Evolutionary conservation across 2,113 vertebrate species (phyloP), one percentile per base, ranked within the genome.

Genomic region (Syngnathus typhle): DNA sequence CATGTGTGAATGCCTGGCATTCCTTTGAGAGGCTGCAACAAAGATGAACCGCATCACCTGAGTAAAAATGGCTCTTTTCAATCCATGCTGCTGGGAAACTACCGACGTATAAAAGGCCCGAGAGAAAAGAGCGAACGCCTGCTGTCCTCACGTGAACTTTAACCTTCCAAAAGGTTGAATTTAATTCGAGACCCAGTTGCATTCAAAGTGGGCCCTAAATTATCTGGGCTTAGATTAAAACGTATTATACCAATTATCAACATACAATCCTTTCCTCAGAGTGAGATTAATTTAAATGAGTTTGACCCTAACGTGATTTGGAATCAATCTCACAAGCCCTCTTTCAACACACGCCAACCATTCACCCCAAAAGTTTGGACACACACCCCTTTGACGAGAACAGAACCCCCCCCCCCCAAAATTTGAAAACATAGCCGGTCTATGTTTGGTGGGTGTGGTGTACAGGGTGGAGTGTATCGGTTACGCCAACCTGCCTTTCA

Each of bases 11-110:
- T 90, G 84, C 87, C 88, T 85, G 72, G 78, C 85, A 90, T 92
- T 90, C 88, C 88, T 88, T 73, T 85, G 82, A 83, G 87, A 88
- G 84, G 86, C 90, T 89, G 88, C 71, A 84, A 83, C 83, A 84
- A 90, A 88, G 81, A 74, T 87, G 75, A 68, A 75, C 60, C 80
- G 82, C 66, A 85, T 86, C 78, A 86, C 86, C 77, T 85, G 82
- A 73, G 71, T 79, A 76, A 52, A 77, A 81, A 69, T 61, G 18
- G 65, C 77, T 27, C 71, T 80, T 78, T 82, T 89, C 75, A 88
- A 73, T 74, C 55, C 38, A 59, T 37, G 72, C 80, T 83, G 65
- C 38, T 39, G 65, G 69, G 70, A 79, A 76, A 69, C 15, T 7
- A 27, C 6, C 55, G 36, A 71, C 71, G 27, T 32, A 32, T 32